Base-by-base conservation (phyloP, 2,888 invertebrate genomes). In the Fissipunctia ypsillon region DNA sequence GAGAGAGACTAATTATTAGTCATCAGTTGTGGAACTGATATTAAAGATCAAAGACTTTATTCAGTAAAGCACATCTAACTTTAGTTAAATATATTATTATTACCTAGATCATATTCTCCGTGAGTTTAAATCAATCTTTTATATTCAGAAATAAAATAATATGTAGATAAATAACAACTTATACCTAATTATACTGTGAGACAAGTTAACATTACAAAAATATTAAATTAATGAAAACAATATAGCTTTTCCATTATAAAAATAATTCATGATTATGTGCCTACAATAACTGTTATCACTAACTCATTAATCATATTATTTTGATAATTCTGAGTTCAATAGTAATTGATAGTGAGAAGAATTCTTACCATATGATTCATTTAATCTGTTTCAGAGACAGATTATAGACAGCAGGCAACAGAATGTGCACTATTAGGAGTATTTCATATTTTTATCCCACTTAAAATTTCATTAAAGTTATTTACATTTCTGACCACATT, bases 301-400 rank as follows among this genome's bases (percentile, higher is more conserved):
- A 22, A 48, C n/a, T 59, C 25, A 43, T 70, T 61, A 48, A 72
- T 72, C 38, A 38, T 16, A 28, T 41, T 41, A 48, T 28, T 35
- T 38, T 22, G 28, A 63, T 73, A 41, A 28, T n/a, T 28, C n/a
- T 38, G 2, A 12, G 2, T 28, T n/a, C 28, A 22, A n/a, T 22
- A 19, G 6, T 48, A n/a, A 73, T 3, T 28, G 12, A 73, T 22
- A 57, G 12, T 1, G 0, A 22, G 14, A 35, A 28, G 1, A 16
- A 38, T 41, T 72, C 2, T 35, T 16, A 12, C 16, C 12, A 28
- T 60, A 2, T 60, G 35, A n/a, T 73, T 56, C 38, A 38, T 19
- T 19, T 1, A 28, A 28, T 48, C 16, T 1, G 10, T 25, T 1
- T 2, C 6, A 7, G 16, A n/a, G 45, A 22, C 43, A 19, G 22